A percentile compares a stretch with the other conserved stretches of the same genome.
phyloP scores from a whole-genome alignment of 1,140 invertebrate species.

The Brachionus asplanchnoidis region DNA sequence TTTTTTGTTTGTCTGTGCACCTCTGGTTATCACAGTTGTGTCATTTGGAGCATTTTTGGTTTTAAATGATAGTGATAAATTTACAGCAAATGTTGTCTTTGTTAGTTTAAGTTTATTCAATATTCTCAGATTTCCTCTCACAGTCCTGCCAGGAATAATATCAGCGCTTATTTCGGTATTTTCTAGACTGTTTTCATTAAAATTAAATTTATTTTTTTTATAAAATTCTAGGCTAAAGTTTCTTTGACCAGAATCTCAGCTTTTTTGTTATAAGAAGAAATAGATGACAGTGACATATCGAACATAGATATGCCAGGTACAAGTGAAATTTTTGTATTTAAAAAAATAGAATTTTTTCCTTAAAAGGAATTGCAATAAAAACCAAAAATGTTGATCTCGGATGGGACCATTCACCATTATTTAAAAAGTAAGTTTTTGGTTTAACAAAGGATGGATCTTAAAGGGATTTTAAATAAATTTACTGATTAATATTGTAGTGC shows the following conservation, averaged over 20 bases:
- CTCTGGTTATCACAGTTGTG: conserved; percentile 66
- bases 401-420: neutral
- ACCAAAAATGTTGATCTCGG: conserved; percentile 5
- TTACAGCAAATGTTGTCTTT: conserved; percentile 68
- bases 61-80: conserved; percentile 54
- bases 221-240: conserved; percentile 49
- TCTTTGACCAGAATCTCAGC: conserved; percentile 51
- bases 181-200: neutral
- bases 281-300: conserved; percentile 48
- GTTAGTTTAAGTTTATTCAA: conserved; percentile 95
- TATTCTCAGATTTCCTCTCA: conserved; percentile 82
- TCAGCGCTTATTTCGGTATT: conserved; percentile 60
- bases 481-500: too few relatives aligned
- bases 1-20: conserved; percentile 90
- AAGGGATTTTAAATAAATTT: too few relatives aligned
- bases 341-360: neutral
- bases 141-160: conserved; percentile 61
- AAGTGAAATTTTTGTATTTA: neutral
- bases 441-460: too few relatives aligned
- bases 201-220: conserved; percentile 31
- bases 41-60: conserved; percentile 58
- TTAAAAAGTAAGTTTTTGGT: neutral
- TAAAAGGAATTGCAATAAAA: conserved; percentile 8
- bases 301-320: neutral
- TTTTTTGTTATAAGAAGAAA: conserved; percentile 51